Conservation (phyloP, 2,888 invertebrate species). For the Gandaritis pyraliata region DNA sequence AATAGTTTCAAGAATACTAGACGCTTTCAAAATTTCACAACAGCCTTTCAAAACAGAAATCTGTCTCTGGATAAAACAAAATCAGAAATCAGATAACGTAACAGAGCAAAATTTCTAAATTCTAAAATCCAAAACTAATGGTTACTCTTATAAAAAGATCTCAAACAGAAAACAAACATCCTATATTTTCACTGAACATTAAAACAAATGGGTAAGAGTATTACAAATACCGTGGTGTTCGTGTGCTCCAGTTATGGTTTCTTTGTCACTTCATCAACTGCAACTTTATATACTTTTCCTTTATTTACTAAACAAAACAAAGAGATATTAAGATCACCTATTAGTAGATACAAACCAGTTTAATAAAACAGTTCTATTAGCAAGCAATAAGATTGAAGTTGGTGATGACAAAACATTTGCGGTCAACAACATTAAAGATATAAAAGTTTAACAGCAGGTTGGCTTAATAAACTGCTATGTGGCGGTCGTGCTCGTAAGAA, state of each 20-base stretch:
- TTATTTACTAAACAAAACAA: conserved; percentile 3
- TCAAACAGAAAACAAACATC: background rate
- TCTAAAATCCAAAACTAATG: too few species aligned
- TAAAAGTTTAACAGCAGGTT: conserved; percentile 68
- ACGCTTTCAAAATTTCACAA: too few species aligned
- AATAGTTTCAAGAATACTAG: too few species aligned
- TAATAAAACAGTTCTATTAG: conserved; percentile 13
- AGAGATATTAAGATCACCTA: background rate
- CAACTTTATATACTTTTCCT: too few species aligned
- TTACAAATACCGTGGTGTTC: conserved; percentile 48
- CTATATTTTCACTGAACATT: conserved; percentile 47
- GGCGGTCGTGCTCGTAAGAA: conserved; percentile 48
- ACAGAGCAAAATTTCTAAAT: too few species aligned
- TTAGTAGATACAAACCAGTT: background rate
- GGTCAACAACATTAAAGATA: conserved; percentile 47
- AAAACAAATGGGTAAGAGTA: conserved; percentile 52
- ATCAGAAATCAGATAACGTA: too few species aligned
- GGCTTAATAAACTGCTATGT: conserved; percentile 57
- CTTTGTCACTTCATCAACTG: conserved; percentile 1
- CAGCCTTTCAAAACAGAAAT: too few species aligned
- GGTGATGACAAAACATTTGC: conserved; percentile 26
- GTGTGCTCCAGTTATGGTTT: conserved; percentile 27
- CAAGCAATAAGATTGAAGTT: conserved; percentile 6
- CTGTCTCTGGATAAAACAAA: too few species aligned
- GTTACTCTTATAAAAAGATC: too few species aligned